phyloP scores from a whole-genome alignment of 1,140 invertebrate genomes.

The Chionoecetes opilio region DNA sequence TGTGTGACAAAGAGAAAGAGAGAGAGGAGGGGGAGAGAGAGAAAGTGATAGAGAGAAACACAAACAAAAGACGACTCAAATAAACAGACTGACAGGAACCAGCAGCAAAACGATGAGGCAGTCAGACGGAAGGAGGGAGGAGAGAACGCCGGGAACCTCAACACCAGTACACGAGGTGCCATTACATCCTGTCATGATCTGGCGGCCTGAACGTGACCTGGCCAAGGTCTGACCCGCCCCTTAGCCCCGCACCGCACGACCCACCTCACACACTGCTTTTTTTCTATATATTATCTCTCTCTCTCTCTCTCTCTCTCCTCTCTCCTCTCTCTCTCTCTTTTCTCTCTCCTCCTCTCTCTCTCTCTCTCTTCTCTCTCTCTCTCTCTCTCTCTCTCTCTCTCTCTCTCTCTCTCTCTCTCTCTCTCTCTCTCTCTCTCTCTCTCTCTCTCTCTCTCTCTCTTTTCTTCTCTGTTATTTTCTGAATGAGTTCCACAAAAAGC shows the following conservation, averaged over 20 bases:
- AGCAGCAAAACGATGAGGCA: background rate
- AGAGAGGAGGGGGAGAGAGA: background rate
- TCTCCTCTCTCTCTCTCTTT: background rate
- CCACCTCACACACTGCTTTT: no score
- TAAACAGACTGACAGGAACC: background rate
- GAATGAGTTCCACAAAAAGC: no score
- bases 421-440: background rate
- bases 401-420: background rate
- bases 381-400: constrained; percentile 17
- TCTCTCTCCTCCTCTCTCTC: background rate
- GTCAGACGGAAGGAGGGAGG: background rate
- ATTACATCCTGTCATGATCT: background rate
- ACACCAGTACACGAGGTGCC: constrained; percentile 24
- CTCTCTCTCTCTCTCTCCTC: background rate
- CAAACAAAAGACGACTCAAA: no score
- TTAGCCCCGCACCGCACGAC: background rate
- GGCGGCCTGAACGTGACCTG: background rate
- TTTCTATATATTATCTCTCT: no score
- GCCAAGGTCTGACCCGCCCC: background rate
- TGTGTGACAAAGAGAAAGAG: background rate
- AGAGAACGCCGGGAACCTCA: background rate
- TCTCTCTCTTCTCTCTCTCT: constrained; percentile 25
- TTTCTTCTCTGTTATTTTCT: background rate
- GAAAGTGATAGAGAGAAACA: no score
- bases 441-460: background rate